Conservation (phyloP, 2,797 vertebrate species). For the Phoxinus dragarum region DNA sequence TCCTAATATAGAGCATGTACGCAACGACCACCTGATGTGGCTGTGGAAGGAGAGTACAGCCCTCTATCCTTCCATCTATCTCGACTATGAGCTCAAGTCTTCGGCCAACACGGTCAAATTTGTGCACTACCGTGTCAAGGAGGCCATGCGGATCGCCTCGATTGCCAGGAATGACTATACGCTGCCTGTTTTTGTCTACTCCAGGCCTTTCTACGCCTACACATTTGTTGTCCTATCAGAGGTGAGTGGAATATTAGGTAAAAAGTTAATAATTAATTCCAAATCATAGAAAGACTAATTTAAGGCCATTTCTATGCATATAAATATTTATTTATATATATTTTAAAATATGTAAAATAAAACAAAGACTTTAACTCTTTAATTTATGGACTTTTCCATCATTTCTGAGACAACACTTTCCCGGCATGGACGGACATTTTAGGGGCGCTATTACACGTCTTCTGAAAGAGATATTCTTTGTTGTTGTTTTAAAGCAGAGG, state of each 20-base stretch:
- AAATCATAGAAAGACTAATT: not conserved
- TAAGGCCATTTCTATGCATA: not conserved
- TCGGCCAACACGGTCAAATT: slow-evolving; percentile 87
- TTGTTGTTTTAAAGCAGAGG: no score
- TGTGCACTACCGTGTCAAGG: slow-evolving; percentile 88
- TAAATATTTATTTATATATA: no score
- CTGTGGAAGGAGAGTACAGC: slow-evolving; percentile 88
- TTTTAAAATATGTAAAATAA: no score
- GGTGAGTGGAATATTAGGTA: slow-evolving; percentile 72
- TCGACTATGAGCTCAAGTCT: slow-evolving; percentile 87
- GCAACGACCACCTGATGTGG: slow-evolving; percentile 89
- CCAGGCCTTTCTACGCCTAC: slow-evolving; percentile 90
- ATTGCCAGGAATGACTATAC: slow-evolving; percentile 80
- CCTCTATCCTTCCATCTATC: slow-evolving; percentile 88
- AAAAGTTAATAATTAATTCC: not conserved
- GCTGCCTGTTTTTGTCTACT: slow-evolving; percentile 89
- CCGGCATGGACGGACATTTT: no score
- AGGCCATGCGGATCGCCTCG: slow-evolving; percentile 88
- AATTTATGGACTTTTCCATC: no score
- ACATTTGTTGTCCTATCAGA: slow-evolving; percentile 86
- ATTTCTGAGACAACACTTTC: no score
- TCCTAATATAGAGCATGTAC: slow-evolving; percentile 84
- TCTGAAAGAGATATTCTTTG: no score
- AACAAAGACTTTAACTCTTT: no score
- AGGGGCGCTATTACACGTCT: no score